These are phyloP conservation scores for Lepus oiostolus DNA, from an alignment of 2,797 vertebrate genomes.

Conservation along the genomic window DNA sequence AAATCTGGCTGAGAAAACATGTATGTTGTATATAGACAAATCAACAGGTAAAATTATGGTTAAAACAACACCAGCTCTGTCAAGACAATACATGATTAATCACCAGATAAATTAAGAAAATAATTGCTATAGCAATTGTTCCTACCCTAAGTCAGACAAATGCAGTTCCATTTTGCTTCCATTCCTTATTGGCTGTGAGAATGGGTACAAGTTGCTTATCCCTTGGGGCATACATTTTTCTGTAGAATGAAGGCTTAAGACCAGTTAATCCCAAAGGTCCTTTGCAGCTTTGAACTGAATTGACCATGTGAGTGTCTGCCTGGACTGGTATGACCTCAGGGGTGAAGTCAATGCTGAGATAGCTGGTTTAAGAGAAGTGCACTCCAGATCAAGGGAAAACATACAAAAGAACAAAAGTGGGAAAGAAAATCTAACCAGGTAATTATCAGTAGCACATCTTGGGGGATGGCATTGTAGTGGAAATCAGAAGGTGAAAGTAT, in stretches of 20 bases:
- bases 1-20: conserved; percentile 19
- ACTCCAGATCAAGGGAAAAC: not conserved
- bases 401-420: not conserved
- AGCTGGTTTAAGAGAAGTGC: not conserved
- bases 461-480: not conserved
- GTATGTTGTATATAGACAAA: conserved; percentile 31
- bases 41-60: not conserved
- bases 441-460: not conserved
- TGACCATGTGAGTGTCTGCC: not conserved
- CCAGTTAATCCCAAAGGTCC: not conserved
- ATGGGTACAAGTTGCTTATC: not conserved
- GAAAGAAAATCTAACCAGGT: not conserved
- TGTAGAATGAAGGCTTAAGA: not conserved
- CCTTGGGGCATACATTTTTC: not conserved
- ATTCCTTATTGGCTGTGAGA: not conserved
- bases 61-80: not conserved
- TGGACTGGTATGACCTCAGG: not conserved
- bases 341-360: not conserved
- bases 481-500: not conserved
- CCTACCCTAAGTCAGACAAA: not conserved
- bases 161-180: not conserved
- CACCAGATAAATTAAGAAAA: conserved; percentile 11
- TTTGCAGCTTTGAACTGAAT: not conserved
- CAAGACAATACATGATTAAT: not conserved
- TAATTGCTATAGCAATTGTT: not conserved